These are phyloP conservation scores for Orius insidiosus DNA, from an alignment of 1,140 invertebrate species.

Conservation along the genomic window DNA sequence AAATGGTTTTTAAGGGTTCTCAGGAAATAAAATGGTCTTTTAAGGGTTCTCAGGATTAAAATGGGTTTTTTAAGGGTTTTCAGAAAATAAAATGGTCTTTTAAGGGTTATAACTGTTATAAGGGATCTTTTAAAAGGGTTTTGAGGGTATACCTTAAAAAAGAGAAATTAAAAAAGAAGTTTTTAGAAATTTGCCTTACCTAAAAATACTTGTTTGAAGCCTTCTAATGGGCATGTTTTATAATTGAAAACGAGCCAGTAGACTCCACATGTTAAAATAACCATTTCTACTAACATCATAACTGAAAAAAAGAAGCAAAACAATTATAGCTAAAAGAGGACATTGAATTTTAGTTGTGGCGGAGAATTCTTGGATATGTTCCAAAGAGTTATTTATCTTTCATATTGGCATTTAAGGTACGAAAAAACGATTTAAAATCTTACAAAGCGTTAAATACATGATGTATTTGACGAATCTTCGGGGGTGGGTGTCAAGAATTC, in stretches of 20 bases:
- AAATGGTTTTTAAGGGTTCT: neutral
- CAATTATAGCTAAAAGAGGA: too few relatives aligned
- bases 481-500: too few relatives aligned
- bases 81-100: too few relatives aligned
- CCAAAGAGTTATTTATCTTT: too few relatives aligned
- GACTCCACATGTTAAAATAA: conserved; percentile 56
- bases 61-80: too few relatives aligned
- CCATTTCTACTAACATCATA: conserved; percentile 54
- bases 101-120: neutral
- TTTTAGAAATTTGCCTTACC: conserved; percentile 34
- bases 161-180: neutral
- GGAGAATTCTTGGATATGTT: too few relatives aligned
- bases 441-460: too few relatives aligned
- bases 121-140: neutral
- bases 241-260: conserved; percentile 57
- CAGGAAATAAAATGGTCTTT: neutral
- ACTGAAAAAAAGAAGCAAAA: conserved; percentile 34
- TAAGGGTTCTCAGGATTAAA: too few relatives aligned
- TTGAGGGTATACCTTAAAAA: neutral
- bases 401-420: too few relatives aligned
- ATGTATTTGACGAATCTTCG: too few relatives aligned
- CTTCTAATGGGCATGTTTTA: conserved; percentile 43
- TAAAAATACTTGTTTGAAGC: conserved; percentile 55
- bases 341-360: too few relatives aligned
- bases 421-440: too few relatives aligned